Evolutionary conservation across 2,888 invertebrate genomes (phyloP), one percentile per base, ranked within the genome.

Genomic region (Clistopyga incitator): DNA sequence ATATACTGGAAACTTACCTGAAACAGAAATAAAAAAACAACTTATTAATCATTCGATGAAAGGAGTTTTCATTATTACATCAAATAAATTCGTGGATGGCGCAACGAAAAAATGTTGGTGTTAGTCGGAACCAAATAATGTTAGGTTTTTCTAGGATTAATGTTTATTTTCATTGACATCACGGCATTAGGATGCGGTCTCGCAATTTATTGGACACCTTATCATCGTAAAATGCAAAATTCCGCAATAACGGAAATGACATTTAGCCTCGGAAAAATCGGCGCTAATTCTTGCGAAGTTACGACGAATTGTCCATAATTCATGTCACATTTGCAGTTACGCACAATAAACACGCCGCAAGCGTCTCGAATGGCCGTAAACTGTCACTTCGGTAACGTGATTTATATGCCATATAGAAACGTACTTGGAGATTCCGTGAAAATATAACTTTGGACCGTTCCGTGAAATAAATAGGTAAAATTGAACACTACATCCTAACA

Each of bases 1-100:
- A 20, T 11, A 54, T 68, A 71, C 20, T 23, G 67, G 71, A 77
- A 80, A 83, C 83, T 83, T 83, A 83, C 83, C 80, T 83, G 68
- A 80, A 83, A 83, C 80, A 83, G 3, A 79, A n/a, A 15, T 74
- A 23, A 52, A 74, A 38, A 68, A 8, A 34, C 1, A 64, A 15
- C 47, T 20, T n/a, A n/a, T 70, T 38, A 54, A 11, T 50, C 2
- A 54, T 20, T 18, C 23, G 3, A 2, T 3, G 10, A 11, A 20
- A 54, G 20, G 18, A 54, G 18, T 54, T 54, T 20, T n/a, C 20
- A 54, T 2, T 6, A 8, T 52, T 45, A 15, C 2, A 45, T 45
- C 0, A 20, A 23, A 54, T 11, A 11, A 54, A 20, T 38, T 38
- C 38, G 38, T 10, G 0, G 38, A 0, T 38, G 38, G 10, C 8